Percentiles rank a stretch among this genome's conserved stretches.
These are phyloP conservation scores for Hirundichthys speculiger DNA, from an alignment of 2,113 vertebrate species.

Conservation along the genomic window DNA sequence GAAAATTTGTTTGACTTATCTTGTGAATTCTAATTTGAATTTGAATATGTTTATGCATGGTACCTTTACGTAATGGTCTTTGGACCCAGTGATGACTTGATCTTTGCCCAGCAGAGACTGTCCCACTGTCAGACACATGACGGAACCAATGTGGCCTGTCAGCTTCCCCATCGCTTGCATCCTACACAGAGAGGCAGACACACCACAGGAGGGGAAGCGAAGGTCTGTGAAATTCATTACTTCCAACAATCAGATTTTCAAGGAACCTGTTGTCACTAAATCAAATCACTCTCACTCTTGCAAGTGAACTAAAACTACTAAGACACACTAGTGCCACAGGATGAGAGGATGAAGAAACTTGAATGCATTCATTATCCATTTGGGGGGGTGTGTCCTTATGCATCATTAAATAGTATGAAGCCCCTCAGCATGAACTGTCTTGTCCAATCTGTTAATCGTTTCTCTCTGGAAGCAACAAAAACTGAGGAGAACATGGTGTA, in stretches of 20 bases:
- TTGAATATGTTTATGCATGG: background rate
- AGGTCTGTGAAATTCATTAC: conserved; percentile 44
- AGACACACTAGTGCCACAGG: conserved; percentile 37
- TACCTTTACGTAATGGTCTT: conserved; percentile 98
- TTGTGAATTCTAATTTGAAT: background rate
- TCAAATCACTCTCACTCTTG: conserved; percentile 37
- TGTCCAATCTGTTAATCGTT: conserved; percentile 53
- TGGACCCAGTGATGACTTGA: conserved; percentile 96
- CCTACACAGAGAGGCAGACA: conserved; percentile 68
- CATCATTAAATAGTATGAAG: conserved; percentile 56
- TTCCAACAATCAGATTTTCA: conserved; percentile 20
- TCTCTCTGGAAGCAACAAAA: conserved; percentile 28
- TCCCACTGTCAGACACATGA: conserved; percentile 95
- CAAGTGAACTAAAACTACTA: conserved; percentile 34
- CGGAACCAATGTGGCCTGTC: conserved; percentile 92
- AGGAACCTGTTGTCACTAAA: conserved; percentile 25
- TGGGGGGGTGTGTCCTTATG: conserved; percentile 31
- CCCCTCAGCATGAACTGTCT: conserved; percentile 53
- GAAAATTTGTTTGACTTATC: background rate
- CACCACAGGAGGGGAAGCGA: conserved; percentile 19
- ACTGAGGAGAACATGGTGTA: background rate
- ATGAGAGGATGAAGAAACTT: conserved; percentile 35
- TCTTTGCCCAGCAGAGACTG: conserved; percentile 89
- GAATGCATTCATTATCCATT: conserved; percentile 55
- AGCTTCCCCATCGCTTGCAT: conserved; percentile 92